These are phyloP conservation scores for Fregata magnificens DNA, from an alignment of 2,113 vertebrate genomes.

Conservation along the genomic window DNA sequence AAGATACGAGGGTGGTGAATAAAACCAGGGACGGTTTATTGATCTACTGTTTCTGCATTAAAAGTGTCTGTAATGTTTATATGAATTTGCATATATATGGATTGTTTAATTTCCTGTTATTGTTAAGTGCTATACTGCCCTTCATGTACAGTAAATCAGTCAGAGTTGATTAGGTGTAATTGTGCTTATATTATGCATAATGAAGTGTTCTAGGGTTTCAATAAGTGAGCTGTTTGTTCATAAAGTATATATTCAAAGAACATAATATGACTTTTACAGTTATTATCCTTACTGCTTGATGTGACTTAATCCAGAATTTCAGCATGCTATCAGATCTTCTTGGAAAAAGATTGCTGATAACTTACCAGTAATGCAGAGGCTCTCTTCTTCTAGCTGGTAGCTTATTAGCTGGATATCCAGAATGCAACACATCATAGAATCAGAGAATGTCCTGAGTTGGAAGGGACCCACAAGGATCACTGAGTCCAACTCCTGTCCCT, in stretches of 20 bases:
- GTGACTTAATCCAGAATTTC: neutral
- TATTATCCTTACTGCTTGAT: neutral
- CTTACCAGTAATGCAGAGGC: neutral
- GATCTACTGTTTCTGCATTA: neutral
- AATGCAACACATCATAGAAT: neutral
- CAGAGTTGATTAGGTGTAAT: neutral
- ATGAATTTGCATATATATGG: neutral
- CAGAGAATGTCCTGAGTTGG: no score
- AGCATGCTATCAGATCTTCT: neutral
- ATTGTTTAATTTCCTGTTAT: neutral
- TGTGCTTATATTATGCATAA: neutral
- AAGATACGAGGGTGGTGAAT: neutral
- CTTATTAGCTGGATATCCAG: neutral
- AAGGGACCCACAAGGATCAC: no score
- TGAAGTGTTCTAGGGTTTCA: neutral
- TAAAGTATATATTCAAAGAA: neutral
- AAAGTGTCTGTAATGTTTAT: neutral
- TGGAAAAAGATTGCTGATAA: neutral
- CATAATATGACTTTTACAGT: neutral
- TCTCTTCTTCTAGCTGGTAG: neutral
- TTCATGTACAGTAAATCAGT: neutral
- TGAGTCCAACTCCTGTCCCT: no score
- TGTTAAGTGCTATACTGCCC: neutral
- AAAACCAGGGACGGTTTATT: neutral
- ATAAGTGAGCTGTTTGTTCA: neutral